Evolutionary conservation across 2,888 invertebrate species (phyloP).

Genomic region (Deilephila elpenor): DNA sequence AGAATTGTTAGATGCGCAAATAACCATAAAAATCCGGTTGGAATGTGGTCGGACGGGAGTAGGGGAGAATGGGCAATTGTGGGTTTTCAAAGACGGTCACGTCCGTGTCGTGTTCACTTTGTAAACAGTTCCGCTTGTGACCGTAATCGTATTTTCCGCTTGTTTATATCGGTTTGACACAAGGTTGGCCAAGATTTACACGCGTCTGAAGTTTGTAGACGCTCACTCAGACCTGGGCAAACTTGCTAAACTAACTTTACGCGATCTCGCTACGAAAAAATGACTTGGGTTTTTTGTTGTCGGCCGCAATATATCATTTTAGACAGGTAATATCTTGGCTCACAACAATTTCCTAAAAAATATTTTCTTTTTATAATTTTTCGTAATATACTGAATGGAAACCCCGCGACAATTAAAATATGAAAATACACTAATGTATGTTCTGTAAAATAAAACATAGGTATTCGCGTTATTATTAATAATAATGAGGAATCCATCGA

Average conservation of each 20-base stretch:
- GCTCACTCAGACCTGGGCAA: conserved; percentile 53
- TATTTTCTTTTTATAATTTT: background rate
- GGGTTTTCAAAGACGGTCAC: conserved; percentile 46
- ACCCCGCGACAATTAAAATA: too few relatives aligned
- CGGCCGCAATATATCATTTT: background rate
- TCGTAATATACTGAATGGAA: background rate
- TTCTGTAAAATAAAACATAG: too few relatives aligned
- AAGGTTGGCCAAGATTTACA: conserved; percentile 56
- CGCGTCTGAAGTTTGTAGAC: conserved; percentile 53
- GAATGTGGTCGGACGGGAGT: conserved; percentile 43
- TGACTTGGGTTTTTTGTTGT: conserved; percentile 28
- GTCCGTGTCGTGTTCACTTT: conserved; percentile 61
- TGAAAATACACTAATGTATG: too few relatives aligned
- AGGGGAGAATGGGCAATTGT: background rate
- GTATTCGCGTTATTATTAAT: too few relatives aligned
- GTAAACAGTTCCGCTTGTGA: conserved; percentile 71
- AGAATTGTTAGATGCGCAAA: conserved; percentile 56
- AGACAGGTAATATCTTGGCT: background rate
- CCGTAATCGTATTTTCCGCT: conserved; percentile 70
- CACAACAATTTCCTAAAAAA: background rate
- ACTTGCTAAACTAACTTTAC: conserved; percentile 37
- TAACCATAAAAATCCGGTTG: conserved; percentile 54
- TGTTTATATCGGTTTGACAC: conserved; percentile 72
- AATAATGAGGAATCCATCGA: background rate
- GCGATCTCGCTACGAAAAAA: conserved; percentile 21